Conservation (phyloP, 2,113 vertebrate genomes). For the Setophaga coronata region DNA sequence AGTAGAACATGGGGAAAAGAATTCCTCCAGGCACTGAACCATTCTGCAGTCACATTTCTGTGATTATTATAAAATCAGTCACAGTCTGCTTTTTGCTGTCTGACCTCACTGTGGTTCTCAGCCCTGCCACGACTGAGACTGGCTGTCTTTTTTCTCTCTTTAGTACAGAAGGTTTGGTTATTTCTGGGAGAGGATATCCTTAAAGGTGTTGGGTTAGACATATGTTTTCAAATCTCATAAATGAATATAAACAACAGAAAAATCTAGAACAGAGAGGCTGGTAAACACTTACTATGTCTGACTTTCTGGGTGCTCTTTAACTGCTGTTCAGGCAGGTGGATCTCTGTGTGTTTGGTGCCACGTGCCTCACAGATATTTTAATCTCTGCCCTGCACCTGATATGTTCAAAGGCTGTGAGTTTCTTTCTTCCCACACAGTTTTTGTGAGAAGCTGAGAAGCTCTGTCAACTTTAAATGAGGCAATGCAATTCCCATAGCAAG, state of each 20-base stretch:
- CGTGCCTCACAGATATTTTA: neutral
- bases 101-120: neutral
- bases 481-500: neutral
- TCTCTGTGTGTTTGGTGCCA: neutral
- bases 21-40: neutral
- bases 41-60: neutral
- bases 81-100: neutral
- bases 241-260: neutral
- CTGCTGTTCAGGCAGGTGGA: neutral
- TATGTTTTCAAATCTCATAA: neutral
- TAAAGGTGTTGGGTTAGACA: neutral
- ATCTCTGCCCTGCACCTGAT: conserved; percentile 7
- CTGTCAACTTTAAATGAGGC: neutral
- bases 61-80: neutral
- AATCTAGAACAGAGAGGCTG: neutral
- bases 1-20: neutral
- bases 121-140: neutral
- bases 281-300: neutral
- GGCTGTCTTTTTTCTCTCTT: neutral
- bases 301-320: neutral
- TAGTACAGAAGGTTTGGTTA: neutral
- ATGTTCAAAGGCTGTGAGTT: neutral
- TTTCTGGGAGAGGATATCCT: neutral
- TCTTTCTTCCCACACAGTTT: neutral
- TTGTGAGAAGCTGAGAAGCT: neutral